These are phyloP conservation scores for Hippolais icterina DNA, from an alignment of 2,113 vertebrate genomes.

Conservation along the genomic window DNA sequence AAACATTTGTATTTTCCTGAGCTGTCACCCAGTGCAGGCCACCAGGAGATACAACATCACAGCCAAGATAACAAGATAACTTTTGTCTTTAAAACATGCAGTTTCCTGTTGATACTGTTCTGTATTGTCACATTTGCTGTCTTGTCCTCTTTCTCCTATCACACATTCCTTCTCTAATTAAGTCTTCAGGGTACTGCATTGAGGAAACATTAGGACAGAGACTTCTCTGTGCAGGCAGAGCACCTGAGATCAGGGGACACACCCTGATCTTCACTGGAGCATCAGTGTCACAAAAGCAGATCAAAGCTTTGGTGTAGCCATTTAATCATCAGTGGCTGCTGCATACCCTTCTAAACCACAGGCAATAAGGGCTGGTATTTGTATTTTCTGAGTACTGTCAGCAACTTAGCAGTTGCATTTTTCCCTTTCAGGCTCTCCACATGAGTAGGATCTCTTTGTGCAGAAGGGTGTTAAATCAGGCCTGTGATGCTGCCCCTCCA, in stretches of 20 bases:
- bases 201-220: not conserved
- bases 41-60: not conserved
- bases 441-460: not conserved
- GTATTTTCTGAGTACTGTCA: not conserved
- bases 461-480: not conserved
- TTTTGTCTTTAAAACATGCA: not conserved
- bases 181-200: not conserved
- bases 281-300: not conserved
- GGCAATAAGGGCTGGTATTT: not conserved
- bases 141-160: not conserved
- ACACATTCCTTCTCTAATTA: not conserved
- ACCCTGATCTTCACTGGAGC: not conserved
- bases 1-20: conserved; percentile 4
- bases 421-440: not conserved
- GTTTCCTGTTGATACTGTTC: conserved; percentile 30
- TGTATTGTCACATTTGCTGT: not conserved
- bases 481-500: not conserved
- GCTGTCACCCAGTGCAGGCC: not conserved
- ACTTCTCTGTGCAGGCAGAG: not conserved
- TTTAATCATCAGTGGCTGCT: not conserved
- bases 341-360: not conserved
- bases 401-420: not conserved
- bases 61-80: conserved; percentile 21
- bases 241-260: not conserved
- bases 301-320: not conserved